Evolutionary conservation across 2,888 invertebrate genomes (phyloP).

Genomic region (Noctua fimbriata): DNA sequence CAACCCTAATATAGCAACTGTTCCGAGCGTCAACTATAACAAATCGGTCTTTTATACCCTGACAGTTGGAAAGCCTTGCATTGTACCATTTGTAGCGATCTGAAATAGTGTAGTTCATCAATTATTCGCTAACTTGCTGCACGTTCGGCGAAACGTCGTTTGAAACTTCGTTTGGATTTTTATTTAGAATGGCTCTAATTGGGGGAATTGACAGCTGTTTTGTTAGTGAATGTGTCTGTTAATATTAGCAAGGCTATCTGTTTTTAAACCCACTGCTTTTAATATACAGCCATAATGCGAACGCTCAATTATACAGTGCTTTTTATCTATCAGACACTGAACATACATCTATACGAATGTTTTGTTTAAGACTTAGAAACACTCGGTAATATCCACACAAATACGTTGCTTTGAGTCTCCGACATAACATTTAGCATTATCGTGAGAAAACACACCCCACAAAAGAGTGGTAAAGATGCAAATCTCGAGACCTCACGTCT

Average conservation of each 20-base stretch:
- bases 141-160: constrained; percentile 42
- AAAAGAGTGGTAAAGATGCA: constrained; percentile 84
- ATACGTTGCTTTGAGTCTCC: constrained; percentile 10
- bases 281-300: not conserved
- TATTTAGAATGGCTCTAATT: constrained; percentile 54
- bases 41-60: constrained; percentile 38
- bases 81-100: constrained; percentile 46
- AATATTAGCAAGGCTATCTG: constrained; percentile 5
- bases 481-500: constrained; percentile 83
- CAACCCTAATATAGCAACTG: constrained; percentile 40
- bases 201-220: constrained; percentile 40
- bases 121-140: constrained; percentile 57
- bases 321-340: not conserved
- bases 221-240: constrained; percentile 25
- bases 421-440: constrained; percentile 71
- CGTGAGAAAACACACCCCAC: constrained; percentile 81
- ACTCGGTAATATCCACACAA: constrained; percentile 12
- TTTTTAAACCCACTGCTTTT: not conserved
- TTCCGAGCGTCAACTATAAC: constrained; percentile 50
- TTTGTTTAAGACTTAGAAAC: constrained; percentile 27
- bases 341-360: not conserved
- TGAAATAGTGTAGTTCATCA: constrained; percentile 59
- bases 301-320: not conserved
- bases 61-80: constrained; percentile 46
- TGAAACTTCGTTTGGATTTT: constrained; percentile 48